Evolutionary conservation across 2,888 invertebrate species (phyloP), one percentile per base, ranked within the genome.

Genomic region (Cryptus viduatorius): DNA sequence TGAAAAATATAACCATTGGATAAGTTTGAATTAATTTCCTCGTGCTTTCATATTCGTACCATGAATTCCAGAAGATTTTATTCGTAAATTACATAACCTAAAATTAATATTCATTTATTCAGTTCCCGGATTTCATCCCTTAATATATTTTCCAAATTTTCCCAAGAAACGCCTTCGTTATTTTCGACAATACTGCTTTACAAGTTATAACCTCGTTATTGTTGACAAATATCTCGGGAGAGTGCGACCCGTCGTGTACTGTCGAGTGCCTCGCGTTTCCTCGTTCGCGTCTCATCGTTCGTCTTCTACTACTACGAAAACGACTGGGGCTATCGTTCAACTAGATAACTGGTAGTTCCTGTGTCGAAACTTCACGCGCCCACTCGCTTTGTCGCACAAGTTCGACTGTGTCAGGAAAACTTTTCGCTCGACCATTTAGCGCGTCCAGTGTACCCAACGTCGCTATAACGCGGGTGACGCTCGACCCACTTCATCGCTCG

Each of bases 301-400:
- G 19, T 42, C 42, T 31, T 56, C 14, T 12, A 46, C 31, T 7
- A 46, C 31, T 44, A 75, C 37, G 75, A 75, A 68, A 80, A 73
- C 73, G 12, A 79, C 65, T 53, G 7, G 42, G 53, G 65, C 46
- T 46, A 64, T 61, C 31, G 14, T 64, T 86, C 81, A 87, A 88
- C 84, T 81, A 84, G 88, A 86, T 90, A 90, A 90, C 86, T 85
- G 84, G 75, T 83, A 86, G 89, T 89, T 88, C 86, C 87, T 83
- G 85, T 85, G 89, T 90, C 88, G 89, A 89, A 90, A 89, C 86
- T 84, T 77, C 24, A 86, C 87, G 86, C 87, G 86, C 87, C 87
- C 87, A 87, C 89, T 64, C 80, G 75, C 85, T 59, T 24, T 68
- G 37, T 72, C 12, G 64, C 53, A 48, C 16, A 59, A 72, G 56